Conservation (phyloP, 2,797 vertebrate genomes). For the Galagoides demidoff region DNA sequence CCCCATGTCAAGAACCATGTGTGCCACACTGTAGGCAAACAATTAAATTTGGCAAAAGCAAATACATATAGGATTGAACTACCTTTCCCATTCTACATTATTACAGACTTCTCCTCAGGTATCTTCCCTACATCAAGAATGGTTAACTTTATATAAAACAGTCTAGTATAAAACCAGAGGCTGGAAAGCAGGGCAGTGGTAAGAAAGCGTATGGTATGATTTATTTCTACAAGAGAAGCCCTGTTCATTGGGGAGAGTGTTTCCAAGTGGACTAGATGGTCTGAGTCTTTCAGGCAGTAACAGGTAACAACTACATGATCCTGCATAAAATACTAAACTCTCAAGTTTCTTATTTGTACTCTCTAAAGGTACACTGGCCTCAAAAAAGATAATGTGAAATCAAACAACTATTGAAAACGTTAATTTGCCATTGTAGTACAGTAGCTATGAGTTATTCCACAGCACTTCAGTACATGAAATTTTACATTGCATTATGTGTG, state of each 20-base stretch:
- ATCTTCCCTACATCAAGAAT: neutral
- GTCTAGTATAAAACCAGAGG: neutral
- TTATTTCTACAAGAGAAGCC: neutral
- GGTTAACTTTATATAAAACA: neutral
- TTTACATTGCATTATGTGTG: neutral
- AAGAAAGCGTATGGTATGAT: neutral
- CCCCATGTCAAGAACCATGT: neutral
- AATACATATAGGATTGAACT: neutral
- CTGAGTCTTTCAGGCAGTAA: neutral
- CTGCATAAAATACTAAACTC: neutral
- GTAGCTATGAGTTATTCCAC: neutral
- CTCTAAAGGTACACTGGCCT: neutral
- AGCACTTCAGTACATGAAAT: neutral
- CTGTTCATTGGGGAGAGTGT: neutral
- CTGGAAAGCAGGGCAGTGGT: neutral
- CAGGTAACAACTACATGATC: neutral
- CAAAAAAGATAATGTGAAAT: neutral
- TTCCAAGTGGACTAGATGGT: neutral
- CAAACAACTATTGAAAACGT: neutral
- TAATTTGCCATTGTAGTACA: neutral
- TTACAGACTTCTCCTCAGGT: neutral
- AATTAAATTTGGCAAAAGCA: neutral
- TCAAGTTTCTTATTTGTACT: neutral
- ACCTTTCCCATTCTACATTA: neutral
- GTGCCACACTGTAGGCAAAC: neutral